Evolutionary conservation across 2,113 vertebrate species (phyloP), one percentile per base, ranked within the genome.

Genomic region (Mirza zaza): DNA sequence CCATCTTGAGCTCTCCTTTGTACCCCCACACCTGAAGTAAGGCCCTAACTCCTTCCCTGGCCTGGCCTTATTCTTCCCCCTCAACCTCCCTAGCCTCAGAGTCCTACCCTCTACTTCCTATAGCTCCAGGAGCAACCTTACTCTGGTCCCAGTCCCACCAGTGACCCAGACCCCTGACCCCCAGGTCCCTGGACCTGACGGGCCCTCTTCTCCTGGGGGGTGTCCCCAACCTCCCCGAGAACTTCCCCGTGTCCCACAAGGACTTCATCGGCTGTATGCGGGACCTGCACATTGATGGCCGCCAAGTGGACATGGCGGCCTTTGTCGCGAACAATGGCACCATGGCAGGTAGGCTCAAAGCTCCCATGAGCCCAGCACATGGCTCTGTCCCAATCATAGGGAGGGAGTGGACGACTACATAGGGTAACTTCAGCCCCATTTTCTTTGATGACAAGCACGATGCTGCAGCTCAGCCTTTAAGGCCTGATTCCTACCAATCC

Each of bases 211-310:
- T 99, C 97, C 99, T 99, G 25, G 99, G 99, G 14, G 99, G 99
- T 71, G 99, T 99, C 76, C 99, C 99, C 94, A 99, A 99, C 88
- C 99, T 99, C 71, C 99, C 99, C 0, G 99, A 99, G 98, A 99
- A 99, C 98, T 99, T 99, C 96, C 99, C 99, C 0, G 99, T 99
- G 93, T 98, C 99, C 86, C 98, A 99, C 96, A 98, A 99, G 82
- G 99, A 99, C 97, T 99, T 99, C 96, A 98, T 99, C 10, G 99
- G 99, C 91, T 99, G 99, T 88, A 99, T 99, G 99, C 99, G 99
- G 97, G 99, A 99, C 93, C 98, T 99, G 5, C 99, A 99, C 97
- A 99, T 99, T 0, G 99, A 99, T 96, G 99, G 98, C 98, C 99
- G 99, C 76, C 99, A 98, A 4, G 97, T 99, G 50, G 99, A 99